phyloP scores from a whole-genome alignment of 2,888 invertebrate species.

The Hydrotaea diabolus region DNA sequence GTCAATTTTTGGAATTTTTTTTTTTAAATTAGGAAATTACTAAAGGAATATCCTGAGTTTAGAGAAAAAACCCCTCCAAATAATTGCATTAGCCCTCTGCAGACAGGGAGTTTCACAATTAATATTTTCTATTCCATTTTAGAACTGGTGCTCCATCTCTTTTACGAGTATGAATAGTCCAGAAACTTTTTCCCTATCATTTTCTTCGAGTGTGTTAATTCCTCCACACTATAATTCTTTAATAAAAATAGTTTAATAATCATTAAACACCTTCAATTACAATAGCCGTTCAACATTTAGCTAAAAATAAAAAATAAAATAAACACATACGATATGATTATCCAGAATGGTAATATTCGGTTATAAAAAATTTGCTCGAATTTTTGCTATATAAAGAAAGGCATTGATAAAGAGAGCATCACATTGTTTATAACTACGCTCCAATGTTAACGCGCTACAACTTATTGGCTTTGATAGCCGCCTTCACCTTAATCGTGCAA shows the following conservation, averaged over 20 bases:
- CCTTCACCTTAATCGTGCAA: constrained; percentile 56
- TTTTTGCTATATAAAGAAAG: constrained; percentile 29
- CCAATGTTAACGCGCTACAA: constrained; percentile 25
- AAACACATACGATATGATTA: too few relatives aligned
- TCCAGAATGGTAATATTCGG: constrained; percentile 14
- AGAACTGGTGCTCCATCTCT: too few relatives aligned
- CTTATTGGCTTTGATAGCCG: constrained; percentile 58
- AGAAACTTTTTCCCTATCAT: not conserved
- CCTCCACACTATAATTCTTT: too few relatives aligned
- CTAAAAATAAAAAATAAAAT: not conserved
- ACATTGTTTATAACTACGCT: not conserved
- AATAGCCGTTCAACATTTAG: not conserved
- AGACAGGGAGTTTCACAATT: too few relatives aligned
- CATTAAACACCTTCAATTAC: not conserved
- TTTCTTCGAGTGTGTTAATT: constrained; percentile 4
- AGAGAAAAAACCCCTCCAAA: too few relatives aligned
- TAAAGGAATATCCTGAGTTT: too few relatives aligned
- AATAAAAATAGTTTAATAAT: not conserved
- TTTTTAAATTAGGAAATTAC: too few relatives aligned
- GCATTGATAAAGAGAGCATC: constrained; percentile 47
- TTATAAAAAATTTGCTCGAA: constrained; percentile 3
- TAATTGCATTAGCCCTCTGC: too few relatives aligned
- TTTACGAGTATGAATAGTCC: too few relatives aligned
- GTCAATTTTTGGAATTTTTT: too few relatives aligned
- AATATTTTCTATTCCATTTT: too few relatives aligned